Evolutionary conservation across 2,888 invertebrate genomes (phyloP), one percentile per base, ranked within the genome.

Genomic region (Epirrhoe tristata): DNA sequence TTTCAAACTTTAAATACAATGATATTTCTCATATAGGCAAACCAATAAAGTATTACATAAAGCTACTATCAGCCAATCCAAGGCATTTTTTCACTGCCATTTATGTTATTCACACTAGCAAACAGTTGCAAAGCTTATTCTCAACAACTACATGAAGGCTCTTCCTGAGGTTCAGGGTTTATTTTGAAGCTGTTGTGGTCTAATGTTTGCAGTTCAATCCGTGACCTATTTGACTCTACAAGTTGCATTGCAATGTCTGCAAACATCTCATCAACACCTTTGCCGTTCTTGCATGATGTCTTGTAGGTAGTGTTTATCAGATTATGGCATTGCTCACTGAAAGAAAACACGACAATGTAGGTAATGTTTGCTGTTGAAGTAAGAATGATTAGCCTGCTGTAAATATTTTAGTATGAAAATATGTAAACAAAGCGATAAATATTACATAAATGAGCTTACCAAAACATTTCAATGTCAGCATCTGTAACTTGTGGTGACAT

Each of bases 241-340:
- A 98, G 87, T 75, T 97, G 97, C 66, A 94, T 94, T 8, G 98
- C 97, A 83, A 98, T 98, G 78, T 98, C 98, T 52, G 95, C 93
- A 85, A 98, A 98, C 98, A 98, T 98, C 85, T 98, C 96, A 72
- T 97, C 96, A 24, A 98, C 94, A 6, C 98, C 98, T 81, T 96
- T 96, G 2, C 97, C 97, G 58, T 96, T 96, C 88, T 97, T 98
- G 86, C 98, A 98, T 5, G 98, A 98, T 16, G 98, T 98, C 88
- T 97, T 97, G 84, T 97, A 98, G 57, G 96, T 97, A 60, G 96
- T 97, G 83, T 97, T 97, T 74, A 98, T 96, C 60, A 98, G 94
- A 86, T 97, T 97, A 87, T 98, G 98, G 85, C 98, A 98, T 87
- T 98, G 98, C 86, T 98, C 97, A 90, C 97, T 97, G 88, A 66